A percentile compares a stretch with the other conserved stretches of the same genome.
These are phyloP conservation scores for Scomber japonicus DNA, from an alignment of 2,113 vertebrate genomes.

Conservation along the genomic window DNA sequence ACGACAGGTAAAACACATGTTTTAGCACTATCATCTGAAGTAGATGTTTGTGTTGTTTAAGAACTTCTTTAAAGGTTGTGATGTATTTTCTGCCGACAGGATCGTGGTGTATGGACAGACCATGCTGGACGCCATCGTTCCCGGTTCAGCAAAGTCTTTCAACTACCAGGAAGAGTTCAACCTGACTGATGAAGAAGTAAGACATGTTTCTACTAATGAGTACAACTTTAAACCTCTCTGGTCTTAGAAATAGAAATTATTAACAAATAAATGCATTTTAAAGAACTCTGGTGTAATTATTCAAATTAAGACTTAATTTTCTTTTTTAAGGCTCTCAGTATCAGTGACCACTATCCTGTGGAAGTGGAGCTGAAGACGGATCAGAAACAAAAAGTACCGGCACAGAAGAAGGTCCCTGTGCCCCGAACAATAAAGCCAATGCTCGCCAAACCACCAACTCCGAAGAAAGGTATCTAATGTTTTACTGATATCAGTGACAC, in stretches of 20 bases:
- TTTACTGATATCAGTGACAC: neutral
- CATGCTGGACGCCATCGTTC: conserved; percentile 69
- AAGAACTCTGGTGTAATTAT: neutral
- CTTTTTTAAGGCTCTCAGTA: conserved; percentile 59
- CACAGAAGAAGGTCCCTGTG: neutral
- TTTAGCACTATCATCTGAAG: too few species aligned
- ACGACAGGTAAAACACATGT: conserved; percentile 76
- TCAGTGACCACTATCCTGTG: conserved; percentile 84
- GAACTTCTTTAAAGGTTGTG: neutral
- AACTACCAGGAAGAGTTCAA: conserved; percentile 82
- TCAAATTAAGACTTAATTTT: neutral
- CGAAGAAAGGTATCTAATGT: conserved; percentile 23
- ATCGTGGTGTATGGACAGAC: conserved; percentile 83
- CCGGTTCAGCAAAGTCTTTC: conserved; percentile 80
- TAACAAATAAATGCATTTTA: neutral
- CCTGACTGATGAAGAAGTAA: conserved; percentile 62
- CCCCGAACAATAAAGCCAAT: accelerated
- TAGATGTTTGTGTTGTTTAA: too few species aligned
- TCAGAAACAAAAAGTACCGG: too few species aligned
- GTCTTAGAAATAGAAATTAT: too few species aligned
- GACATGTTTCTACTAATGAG: neutral
- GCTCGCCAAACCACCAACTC: neutral
- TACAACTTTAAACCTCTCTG: neutral
- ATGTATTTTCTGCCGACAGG: conserved; percentile 55
- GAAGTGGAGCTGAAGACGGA: conserved; percentile 75